Conservation (phyloP, 1,140 invertebrate genomes). For the Bombus sylvicola region DNA sequence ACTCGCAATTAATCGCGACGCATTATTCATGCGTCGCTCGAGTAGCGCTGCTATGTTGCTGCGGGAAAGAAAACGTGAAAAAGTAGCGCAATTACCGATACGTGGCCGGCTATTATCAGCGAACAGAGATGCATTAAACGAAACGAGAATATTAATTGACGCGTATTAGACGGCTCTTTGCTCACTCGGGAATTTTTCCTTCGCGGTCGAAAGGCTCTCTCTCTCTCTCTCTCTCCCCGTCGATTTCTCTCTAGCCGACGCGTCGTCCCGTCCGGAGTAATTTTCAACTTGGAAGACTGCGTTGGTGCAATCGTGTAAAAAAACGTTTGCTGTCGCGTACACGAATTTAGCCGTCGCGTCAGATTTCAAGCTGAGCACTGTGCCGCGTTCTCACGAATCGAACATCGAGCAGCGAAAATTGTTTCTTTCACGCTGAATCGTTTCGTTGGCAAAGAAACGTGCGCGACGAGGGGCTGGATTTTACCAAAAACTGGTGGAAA, state of each 20-base stretch:
- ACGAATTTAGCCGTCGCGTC: background rate
- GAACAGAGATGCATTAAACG: slow-evolving; percentile 29
- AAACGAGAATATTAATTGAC: slow-evolving; percentile 42
- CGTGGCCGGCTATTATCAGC: slow-evolving; percentile 37
- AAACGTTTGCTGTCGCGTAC: background rate
- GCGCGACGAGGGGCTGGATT: too few species aligned
- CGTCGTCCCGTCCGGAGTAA: background rate
- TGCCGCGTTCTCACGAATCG: too few species aligned
- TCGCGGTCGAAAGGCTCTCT: background rate
- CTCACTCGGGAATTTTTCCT: background rate
- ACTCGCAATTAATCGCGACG: slow-evolving; percentile 35
- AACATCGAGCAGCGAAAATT: too few species aligned
- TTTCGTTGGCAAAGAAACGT: background rate
- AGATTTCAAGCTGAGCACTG: too few species aligned
- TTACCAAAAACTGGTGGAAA: background rate
- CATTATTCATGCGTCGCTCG: slow-evolving; percentile 29
- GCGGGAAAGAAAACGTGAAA: slow-evolving; percentile 35
- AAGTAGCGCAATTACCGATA: slow-evolving; percentile 45
- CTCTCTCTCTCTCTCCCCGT: background rate
- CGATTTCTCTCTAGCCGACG: background rate
- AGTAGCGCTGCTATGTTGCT: background rate
- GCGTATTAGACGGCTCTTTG: background rate
- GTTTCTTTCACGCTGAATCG: too few species aligned
- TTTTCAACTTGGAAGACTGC: too few species aligned
- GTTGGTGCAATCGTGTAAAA: too few species aligned